Evolutionary conservation across 1,140 invertebrate species (phyloP), one percentile per base, ranked within the genome.

Genomic region (Sycobia sp.): DNA sequence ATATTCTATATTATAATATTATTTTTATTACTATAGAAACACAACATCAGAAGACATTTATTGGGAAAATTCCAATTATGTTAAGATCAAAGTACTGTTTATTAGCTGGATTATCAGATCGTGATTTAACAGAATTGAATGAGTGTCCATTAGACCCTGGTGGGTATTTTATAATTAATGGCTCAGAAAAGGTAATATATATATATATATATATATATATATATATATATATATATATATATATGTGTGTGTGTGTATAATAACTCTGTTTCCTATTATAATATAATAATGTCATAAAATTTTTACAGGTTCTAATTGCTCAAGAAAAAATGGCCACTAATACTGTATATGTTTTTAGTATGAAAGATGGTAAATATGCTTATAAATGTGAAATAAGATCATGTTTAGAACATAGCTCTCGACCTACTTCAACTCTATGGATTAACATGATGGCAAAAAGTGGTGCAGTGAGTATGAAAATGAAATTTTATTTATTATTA

Each of bases 281-380:
- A n/a, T n/a, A n/a, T 54, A 43, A 53, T 60, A 55, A 34, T 55
- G 58, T 43, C 16, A 39, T n/a, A 18, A 34, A 39, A 60, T 25
- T 61, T n/a, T 56, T 44, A 32, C 18, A 71, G 72, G 72, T 72
- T 29, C 80, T 99, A 1, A 99, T 99, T 81, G 97, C 96, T 14
- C 97, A 99, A 82, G 97, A 99, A 81, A 98, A 98, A 84, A 99
- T 99, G 97, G 96, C 97, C n/a, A 98, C 96, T 10, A 99, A 99
- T 77, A 98, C 96, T 61, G 97, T 99, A 1, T 99, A 99, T 83
- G 97, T 99, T n/a, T 99, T 99, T 76, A 91, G 93, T 73, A 96
- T 98, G 92, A 99, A 99, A 84, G 92, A 94, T 79, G 92, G 93
- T 54, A 99, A 99, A 81, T 99, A 94, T 86, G 95, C 95, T 8